Evolutionary conservation across 2,797 vertebrate species (phyloP), one percentile per base, ranked within the genome.

Genomic region (Balearica regulorum): DNA sequence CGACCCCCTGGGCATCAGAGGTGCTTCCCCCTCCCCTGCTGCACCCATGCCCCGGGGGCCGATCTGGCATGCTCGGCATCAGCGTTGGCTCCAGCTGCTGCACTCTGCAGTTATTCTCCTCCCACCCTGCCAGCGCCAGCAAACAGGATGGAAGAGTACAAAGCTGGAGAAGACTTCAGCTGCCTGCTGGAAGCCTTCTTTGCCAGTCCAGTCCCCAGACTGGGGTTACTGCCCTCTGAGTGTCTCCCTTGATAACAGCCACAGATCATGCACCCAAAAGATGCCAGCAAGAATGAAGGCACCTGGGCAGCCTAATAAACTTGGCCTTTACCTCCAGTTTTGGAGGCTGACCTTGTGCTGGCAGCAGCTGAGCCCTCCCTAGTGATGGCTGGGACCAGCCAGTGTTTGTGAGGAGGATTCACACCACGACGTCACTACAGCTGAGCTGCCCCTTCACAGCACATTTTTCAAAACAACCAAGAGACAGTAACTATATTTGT

Each of bases 41-140:
- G 53, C 17, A 19, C 46, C 41, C 5, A 0, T 61, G n/a, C 7
- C 31, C 33, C 1, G 0, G 6, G 31, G 41, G 25, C n/a, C 11
- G 3, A 31, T 11, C 18, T 48, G 44, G 33, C 35, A 58, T 0
- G 0, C 9, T 37, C 1, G 0, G 5, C 1, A 5, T 11, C 54
- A n/a, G 7, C 0, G 0, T 17, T 1, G 2, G 13, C 46, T 77
- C 58, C 70, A 72, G 49, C 54, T 79, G 58, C 54, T 85, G 24
- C 24, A 6, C 21, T 44, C 26, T 81, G 46, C 37, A 66, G 61
- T 24, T 17, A 8, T 12, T 57, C 24, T 19, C 9, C n/a, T 77
- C 16, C 31, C 0, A 1, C 29, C 77, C 24, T 83, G 22, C 5
- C 2, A 1, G 25, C 39, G 41, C 21, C 61, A 81, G 28, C 16